Base-by-base conservation (phyloP, 2,888 invertebrate species). In the Andrena praecox region DNA sequence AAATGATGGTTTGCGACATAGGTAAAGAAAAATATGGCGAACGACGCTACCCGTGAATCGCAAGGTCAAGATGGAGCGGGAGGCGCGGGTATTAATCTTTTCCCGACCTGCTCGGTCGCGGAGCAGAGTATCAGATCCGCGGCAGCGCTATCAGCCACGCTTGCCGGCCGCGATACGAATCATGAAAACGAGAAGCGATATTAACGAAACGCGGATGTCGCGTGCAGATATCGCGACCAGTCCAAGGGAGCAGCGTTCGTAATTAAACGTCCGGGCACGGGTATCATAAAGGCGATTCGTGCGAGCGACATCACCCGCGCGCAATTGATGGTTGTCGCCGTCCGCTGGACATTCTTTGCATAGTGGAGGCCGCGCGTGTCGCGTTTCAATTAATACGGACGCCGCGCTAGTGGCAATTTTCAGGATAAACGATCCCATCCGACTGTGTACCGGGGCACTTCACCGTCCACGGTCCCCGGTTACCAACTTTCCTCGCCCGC, bases 211-310 rank as follows among this genome's bases (percentile, higher is more conserved):
- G 81, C 76, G 78, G 77, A 81, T 73, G 76, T 79, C 71, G 73
- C 80, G 76, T 79, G 82, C 75, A 76, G 85, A 80, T 82, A 83
- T 78, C 80, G 68, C 64, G 77, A 73, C 80, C 80, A 80, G 82
- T 83, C 56, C 59, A 59, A 62, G 52, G 80, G 69, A 35, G 10
- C 77, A 52, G 27, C 72, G 79, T 80, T 87, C 82, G 82, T 86
- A 88, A 88, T 89, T 89, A 87, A 86, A 89, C 84, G 84, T 85
- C 84, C 76, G 79, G 70, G 84, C 85, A 81, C 77, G 82, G 56
- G 76, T 79, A 86, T 82, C 85, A 79, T 82, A 76, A 81, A 84
- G 78, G 77, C 82, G 81, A 75, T 77, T 78, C 80, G 68, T 48
- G 69, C 75, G 50, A 71, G 59, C 71, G 80, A 35, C 77, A 77